phyloP scores from a whole-genome alignment of 2,888 invertebrate species.

The Panopea generosa region DNA sequence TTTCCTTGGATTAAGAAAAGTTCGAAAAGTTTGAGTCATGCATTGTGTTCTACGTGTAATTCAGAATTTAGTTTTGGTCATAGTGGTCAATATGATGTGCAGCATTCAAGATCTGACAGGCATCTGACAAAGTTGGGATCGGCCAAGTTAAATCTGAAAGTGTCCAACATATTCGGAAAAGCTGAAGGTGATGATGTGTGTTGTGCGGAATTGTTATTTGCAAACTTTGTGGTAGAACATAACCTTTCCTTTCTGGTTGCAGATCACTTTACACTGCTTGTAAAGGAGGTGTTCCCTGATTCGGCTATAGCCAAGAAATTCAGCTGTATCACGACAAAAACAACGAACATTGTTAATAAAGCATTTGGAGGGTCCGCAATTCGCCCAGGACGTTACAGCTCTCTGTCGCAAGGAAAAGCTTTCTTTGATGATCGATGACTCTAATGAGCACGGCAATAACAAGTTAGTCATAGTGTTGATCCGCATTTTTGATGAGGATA shows the following conservation, averaged over 20 bases:
- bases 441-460: conserved; percentile 39
- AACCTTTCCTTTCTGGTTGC: conserved; percentile 40
- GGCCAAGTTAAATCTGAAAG: too few species aligned
- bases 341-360: conserved; percentile 33
- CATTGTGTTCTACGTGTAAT: too few species aligned
- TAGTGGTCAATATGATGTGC: background rate
- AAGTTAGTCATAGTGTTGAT: conserved; percentile 28
- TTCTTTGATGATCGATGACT: conserved; percentile 36
- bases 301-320: conserved; percentile 48
- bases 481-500: conserved; percentile 13
- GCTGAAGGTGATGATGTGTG: too few species aligned
- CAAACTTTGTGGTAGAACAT: conserved; percentile 47
- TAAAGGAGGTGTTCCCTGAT: conserved; percentile 54
- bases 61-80: background rate
- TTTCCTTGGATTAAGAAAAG: too few species aligned
- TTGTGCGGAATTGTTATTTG: conserved; percentile 35
- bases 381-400: conserved; percentile 17
- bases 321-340: conserved; percentile 40
- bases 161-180: too few species aligned
- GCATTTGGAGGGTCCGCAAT: conserved; percentile 26
- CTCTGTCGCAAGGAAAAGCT: conserved; percentile 26
- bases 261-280: conserved; percentile 35
- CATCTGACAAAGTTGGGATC: too few species aligned
- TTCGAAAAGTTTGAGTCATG: too few species aligned
- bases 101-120: background rate